Evolutionary conservation across 2,113 vertebrate species (phyloP), one percentile per base, ranked within the genome.

Genomic region (Sebastes schlegelii): DNA sequence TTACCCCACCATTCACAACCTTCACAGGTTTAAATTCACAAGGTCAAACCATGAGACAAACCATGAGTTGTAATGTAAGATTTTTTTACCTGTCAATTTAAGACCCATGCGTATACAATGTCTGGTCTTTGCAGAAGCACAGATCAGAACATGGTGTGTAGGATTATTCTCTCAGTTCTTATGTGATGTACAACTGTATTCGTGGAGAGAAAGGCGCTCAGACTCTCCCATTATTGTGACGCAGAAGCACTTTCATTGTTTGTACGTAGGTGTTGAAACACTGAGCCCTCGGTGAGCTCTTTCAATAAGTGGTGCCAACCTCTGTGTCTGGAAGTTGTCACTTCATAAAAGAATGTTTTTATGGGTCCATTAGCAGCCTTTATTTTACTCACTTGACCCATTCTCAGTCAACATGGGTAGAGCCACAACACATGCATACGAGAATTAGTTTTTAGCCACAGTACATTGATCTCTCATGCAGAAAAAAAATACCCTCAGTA

Each of bases 211-310:
- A 66, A 63, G 45, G 21, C 55, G 52, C 2, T 65, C 54, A 67
- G 48, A 23, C 40, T 64, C n/a, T 60, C 8, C 52, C 43, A 40
- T 73, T 54, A 54, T 52, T 52, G 48, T 72, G 66, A 67, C 16
- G 69, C 48, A 69, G 23, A 55, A 23, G 5, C 17, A 45, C 64
- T 70, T 69, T 49, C 5, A 67, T 21, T 78, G 48, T 79, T 82
- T 84, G 42, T 34, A 43, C 10, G 68, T 77, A 65, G 77, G 80
- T 78, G 77, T 73, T 79, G 64, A 67, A 77, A 79, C 51, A 62
- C 40, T 23, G 19, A 66, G 64, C 7, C 40, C 12, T 69, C 11
- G 16, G 45, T 63, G 68, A 52, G 57, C 55, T 71, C 65, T 80
- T 65, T 72, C 43, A 78, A 61, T 81, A 72, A 72, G 77, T 55